Evolutionary conservation across 2,797 vertebrate species (phyloP), one percentile per base, ranked within the genome.

Genomic region (Pagetopsis macropterus): DNA sequence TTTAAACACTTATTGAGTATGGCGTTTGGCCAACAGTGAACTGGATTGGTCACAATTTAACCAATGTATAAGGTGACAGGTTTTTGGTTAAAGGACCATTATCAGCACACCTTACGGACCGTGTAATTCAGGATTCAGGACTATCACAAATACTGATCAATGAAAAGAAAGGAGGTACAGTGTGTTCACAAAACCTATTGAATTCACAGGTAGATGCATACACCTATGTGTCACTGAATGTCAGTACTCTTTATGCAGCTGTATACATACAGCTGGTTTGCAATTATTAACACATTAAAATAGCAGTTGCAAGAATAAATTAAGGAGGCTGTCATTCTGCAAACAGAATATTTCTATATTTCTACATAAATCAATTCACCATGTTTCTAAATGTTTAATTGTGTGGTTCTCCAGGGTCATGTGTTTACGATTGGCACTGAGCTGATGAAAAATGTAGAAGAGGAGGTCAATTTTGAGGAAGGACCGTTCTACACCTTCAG

Each of bases 361-460:
- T 27, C 23, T 27, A 43, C 52, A 44, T 76, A 16, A 71, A 69
- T 40, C 2, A 54, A 72, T 49, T n/a, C 49, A 11, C 16, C 7
- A 8, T 15, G 51, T 50, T 45, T 55, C 50, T 56, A 48, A 8
- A 9, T 56, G 55, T 57, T 52, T 58, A 4, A 54, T 69, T 56
- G 11, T 75, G 12, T 14, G 3, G 0, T 45, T 70, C 61, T 75
- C 19, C 71, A 94, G 94, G 80, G 46, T 61, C 85, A 5, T 9
- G 49, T 67, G 52, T 94, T 94, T 81, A 92, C 88, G 68, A 93
- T 94, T 14, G 93, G 94, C 46, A 94, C 94, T 0, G 90, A 94
- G 60, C 86, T 94, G 71, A 94, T 94, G 94, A 92, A 63, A 64
- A 92, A 89, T 41, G 12, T 13, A 14, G 94, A 95, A 72, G 93